These are phyloP conservation scores for Crioceris asparagi DNA, from an alignment of 2,888 invertebrate genomes.

Conservation along the genomic window DNA sequence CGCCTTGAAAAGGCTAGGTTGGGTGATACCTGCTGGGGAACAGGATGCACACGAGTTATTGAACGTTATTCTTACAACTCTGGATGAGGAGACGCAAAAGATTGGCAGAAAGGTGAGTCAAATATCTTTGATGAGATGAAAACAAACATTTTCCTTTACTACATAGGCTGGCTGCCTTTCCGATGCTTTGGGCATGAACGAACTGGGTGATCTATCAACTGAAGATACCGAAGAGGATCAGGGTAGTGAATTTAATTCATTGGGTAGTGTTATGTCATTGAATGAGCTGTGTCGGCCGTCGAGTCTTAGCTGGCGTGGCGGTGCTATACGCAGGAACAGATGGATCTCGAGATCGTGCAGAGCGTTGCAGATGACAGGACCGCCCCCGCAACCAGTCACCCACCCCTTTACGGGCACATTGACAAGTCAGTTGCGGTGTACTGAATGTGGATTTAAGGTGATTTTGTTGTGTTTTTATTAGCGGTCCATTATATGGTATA, in stretches of 20 bases:
- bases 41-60: slow-evolving; percentile 92
- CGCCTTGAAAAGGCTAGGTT: slow-evolving; percentile 63
- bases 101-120: slow-evolving; percentile 45
- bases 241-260: slow-evolving; percentile 23
- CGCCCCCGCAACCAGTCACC: slow-evolving; percentile 40
- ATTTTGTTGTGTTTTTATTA: slow-evolving; percentile 13
- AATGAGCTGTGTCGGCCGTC: slow-evolving; percentile 35
- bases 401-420: slow-evolving; percentile 67
- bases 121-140: neutral
- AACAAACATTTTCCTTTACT: no score
- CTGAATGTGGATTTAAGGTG: slow-evolving; percentile 59
- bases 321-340: slow-evolving; percentile 31
- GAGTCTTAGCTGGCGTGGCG: slow-evolving; percentile 32
- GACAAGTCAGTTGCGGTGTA: slow-evolving; percentile 67
- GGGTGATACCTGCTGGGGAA: slow-evolving; percentile 83
- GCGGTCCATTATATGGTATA: no score
- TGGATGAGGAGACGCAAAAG: slow-evolving; percentile 73
- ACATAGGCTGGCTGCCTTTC: slow-evolving; percentile 58
- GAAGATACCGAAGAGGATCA: slow-evolving; percentile 21
- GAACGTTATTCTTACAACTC: slow-evolving; percentile 77
- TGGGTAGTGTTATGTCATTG: slow-evolving; percentile 37
- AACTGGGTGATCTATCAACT: slow-evolving; percentile 33
- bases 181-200: slow-evolving; percentile 54
- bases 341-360: slow-evolving; percentile 42
- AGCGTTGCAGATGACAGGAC: slow-evolving; percentile 41